These are phyloP conservation scores for Drosophila pseudotakahashii DNA, from an alignment of 2,888 invertebrate species.

Conservation along the genomic window DNA sequence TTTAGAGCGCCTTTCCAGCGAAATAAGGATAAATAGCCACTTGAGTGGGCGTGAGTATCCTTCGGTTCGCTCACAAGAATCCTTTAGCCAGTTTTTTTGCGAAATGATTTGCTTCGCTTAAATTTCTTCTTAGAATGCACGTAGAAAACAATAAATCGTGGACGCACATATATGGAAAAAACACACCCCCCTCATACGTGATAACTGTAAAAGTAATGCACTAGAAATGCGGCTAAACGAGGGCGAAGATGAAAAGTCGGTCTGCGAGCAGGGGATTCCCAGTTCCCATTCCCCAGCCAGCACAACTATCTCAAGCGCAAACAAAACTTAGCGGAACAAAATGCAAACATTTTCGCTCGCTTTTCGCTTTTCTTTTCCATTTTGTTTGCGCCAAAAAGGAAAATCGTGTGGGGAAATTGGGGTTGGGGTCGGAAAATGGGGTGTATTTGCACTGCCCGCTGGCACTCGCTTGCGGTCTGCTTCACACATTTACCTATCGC, in stretches of 20 bases:
- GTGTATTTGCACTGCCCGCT: constrained; percentile 30
- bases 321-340: constrained; percentile 49
- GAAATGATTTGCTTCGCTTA: constrained; percentile 30
- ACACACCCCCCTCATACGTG: constrained; percentile 8
- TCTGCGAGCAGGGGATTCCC: constrained; percentile 8
- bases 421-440: not conserved
- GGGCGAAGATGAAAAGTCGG: constrained; percentile 24
- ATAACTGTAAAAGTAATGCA: constrained; percentile 27
- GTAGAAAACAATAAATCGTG: constrained; percentile 41
- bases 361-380: constrained; percentile 21
- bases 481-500: constrained; percentile 40
- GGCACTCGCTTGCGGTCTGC: constrained; percentile 35
- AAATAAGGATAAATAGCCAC: constrained; percentile 64
- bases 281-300: constrained; percentile 25
- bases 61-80: constrained; percentile 8
- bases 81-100: constrained; percentile 8
- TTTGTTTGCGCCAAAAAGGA: constrained; percentile 12
- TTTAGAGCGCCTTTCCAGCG: constrained; percentile 34
- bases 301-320: constrained; percentile 48
- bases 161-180: not conserved
- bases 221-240: constrained; percentile 30
- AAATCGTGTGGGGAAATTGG: constrained; percentile 1
- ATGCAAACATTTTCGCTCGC: constrained; percentile 40
- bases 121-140: constrained; percentile 36
- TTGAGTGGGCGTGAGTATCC: constrained; percentile 33